A percentile compares a stretch with the other conserved stretches of the same genome.
Conservation (phyloP, 35 echinoderm and acorn worm genomes). For the Diadema setosum region DNA sequence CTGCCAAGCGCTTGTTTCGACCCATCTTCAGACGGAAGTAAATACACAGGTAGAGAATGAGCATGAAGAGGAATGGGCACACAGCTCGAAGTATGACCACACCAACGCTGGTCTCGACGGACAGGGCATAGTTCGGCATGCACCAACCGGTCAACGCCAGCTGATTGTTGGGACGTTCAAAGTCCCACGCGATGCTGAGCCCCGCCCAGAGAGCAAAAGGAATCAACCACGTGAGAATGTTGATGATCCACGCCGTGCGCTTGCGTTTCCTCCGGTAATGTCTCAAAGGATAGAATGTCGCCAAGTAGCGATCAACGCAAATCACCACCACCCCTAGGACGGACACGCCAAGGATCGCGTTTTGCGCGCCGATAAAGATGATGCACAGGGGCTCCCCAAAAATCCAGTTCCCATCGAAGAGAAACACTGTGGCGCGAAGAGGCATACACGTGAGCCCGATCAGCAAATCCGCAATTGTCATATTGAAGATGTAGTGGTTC, state of each 20-base stretch:
- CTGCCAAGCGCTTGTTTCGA: not conserved
- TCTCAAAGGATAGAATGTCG: not conserved
- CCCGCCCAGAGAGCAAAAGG: not conserved
- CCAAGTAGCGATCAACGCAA: slow-evolving; percentile 42
- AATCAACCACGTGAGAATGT: not conserved
- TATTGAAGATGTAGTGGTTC: too few species aligned
- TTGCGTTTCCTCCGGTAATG: not conserved
- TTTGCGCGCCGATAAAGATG: not conserved
- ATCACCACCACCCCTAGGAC: slow-evolving; percentile 2
- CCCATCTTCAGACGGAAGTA: not conserved
- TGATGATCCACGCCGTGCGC: not conserved
- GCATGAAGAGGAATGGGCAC: not conserved
- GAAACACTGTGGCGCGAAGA: not conserved
- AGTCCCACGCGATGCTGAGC: not conserved
- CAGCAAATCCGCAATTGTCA: too few species aligned
- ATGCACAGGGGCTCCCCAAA: not conserved
- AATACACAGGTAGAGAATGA: not conserved
- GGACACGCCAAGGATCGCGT: not conserved
- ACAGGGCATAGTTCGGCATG: not conserved
- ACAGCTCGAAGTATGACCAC: not conserved
- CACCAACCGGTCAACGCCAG: not conserved
- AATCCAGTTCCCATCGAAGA: not conserved
- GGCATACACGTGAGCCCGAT: too few species aligned
- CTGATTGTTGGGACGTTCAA: not conserved
- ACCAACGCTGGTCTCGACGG: not conserved